Evolutionary conservation across 2,888 invertebrate species (phyloP).

Genomic region (Osedax frankpressi): DNA sequence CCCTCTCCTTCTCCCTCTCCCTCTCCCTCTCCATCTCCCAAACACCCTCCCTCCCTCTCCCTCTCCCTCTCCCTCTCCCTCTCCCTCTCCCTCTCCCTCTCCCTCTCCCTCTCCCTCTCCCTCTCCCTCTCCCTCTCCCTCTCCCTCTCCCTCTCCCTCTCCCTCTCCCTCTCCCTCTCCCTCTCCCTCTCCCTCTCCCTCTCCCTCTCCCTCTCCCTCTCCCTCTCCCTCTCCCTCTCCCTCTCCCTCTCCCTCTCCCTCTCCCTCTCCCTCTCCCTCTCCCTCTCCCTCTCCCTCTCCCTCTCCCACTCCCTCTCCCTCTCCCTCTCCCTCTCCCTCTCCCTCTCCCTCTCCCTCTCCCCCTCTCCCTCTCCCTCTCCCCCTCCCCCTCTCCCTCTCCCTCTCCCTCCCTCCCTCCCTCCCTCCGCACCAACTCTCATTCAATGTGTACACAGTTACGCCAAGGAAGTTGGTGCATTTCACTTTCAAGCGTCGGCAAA

Average conservation of each 20-base stretch:
- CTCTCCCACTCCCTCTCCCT: no score
- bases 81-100: neutral
- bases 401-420: neutral
- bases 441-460: slow-evolving; percentile 68
- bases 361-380: neutral
- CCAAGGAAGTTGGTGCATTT: slow-evolving; percentile 74
- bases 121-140: neutral
- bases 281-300: no score
- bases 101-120: neutral
- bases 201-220: neutral
- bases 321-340: neutral
- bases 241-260: neutral
- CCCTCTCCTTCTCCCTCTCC: neutral
- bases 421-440: no score
- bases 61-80: neutral
- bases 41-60: no score
- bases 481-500: slow-evolving; percentile 90
- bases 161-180: no score
- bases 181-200: neutral
- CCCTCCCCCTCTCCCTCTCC: neutral
- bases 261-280: neutral
- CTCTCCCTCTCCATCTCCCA: no score
- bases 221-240: neutral
- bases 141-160: no score
- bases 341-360: neutral